Evolutionary conservation across 2,797 vertebrate genomes (phyloP).

Genomic region (Gobio occitaniae): DNA sequence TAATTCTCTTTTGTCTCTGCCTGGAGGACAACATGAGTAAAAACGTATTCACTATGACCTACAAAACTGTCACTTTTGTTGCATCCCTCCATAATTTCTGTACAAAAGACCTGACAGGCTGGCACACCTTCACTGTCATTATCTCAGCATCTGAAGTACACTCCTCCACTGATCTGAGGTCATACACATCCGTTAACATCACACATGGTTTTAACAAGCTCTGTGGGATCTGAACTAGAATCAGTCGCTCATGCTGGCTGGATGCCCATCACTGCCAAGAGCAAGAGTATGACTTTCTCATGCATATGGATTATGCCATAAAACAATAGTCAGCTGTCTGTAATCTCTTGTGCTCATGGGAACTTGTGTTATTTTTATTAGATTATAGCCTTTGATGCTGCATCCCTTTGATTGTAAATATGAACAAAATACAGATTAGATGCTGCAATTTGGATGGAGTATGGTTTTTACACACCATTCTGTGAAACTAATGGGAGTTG

Average conservation of each 20-base stretch:
- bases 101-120: constrained; percentile 20
- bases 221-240: constrained; percentile 30
- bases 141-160: constrained; percentile 6
- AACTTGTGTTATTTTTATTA: background rate
- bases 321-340: constrained; percentile 39
- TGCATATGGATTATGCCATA: constrained; percentile 49
- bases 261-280: constrained; percentile 22
- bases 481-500: background rate
- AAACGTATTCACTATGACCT: background rate
- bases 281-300: constrained; percentile 32
- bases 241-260: constrained; percentile 20
- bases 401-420: background rate
- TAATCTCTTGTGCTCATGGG: background rate
- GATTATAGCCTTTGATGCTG: constrained; percentile 1
- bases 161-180: constrained; percentile 6
- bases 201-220: constrained; percentile 20
- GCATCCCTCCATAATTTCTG: background rate
- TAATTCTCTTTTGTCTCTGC: background rate
- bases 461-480: background rate
- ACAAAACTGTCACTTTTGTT: constrained; percentile 6
- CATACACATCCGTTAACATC: constrained; percentile 41
- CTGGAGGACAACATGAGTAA: constrained; percentile 3
- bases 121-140: constrained; percentile 27
- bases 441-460: background rate
- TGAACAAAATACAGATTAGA: background rate